Percentiles rank a stretch among this genome's conserved stretches.
These are phyloP conservation scores for Bucorvus abyssinicus DNA, from an alignment of 2,797 vertebrate species.

Conservation along the genomic window DNA sequence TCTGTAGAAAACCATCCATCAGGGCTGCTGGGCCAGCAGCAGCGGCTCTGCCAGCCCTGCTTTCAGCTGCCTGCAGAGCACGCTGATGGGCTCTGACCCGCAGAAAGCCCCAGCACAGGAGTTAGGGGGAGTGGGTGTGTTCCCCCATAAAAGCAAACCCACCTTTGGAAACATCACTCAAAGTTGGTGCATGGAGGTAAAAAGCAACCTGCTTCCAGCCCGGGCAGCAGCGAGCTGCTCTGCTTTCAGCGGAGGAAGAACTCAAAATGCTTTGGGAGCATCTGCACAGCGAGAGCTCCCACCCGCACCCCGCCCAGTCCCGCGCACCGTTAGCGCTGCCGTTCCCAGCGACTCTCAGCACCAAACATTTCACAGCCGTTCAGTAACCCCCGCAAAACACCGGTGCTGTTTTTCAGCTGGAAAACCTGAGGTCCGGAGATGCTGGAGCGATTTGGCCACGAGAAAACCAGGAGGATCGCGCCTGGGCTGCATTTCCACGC, in stretches of 20 bases:
- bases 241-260: accelerated
- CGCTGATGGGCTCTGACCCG: background rate
- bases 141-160: accelerated
- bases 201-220: background rate
- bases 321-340: accelerated
- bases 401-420: background rate
- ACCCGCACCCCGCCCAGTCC: accelerated
- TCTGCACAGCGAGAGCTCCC: background rate
- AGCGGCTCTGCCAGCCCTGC: background rate
- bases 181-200: background rate
- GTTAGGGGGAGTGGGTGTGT: accelerated
- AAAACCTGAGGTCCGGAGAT: background rate
- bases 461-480: accelerated
- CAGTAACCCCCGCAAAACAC: background rate
- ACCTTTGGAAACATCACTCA: background rate
- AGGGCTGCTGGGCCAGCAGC: accelerated
- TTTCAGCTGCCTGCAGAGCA: background rate
- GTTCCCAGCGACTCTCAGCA: background rate
- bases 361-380: background rate
- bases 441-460: accelerated
- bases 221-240: accelerated
- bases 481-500: background rate
- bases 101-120: background rate
- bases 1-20: background rate
- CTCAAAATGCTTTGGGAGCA: background rate